Evolutionary conservation across 2,797 vertebrate genomes (phyloP).

Genomic region (Melanitta fusca): DNA sequence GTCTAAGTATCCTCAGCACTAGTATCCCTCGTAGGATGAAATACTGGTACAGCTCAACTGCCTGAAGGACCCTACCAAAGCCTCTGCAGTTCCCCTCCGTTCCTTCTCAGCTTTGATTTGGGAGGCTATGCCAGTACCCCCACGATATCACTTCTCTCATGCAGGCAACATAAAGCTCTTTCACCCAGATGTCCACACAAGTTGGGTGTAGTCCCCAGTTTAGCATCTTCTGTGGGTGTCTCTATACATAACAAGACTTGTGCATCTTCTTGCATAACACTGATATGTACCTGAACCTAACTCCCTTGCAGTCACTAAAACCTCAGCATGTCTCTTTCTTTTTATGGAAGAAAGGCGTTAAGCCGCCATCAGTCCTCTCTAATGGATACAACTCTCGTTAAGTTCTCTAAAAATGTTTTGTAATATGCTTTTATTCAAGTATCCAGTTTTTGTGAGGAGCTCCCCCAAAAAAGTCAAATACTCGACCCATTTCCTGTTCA

Average conservation of each 20-base stretch:
- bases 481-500: not conserved
- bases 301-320: not conserved
- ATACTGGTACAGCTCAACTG: not conserved
- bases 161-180: not conserved
- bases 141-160: not conserved
- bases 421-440: not conserved
- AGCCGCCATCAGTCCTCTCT: not conserved
- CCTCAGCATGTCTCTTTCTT: not conserved
- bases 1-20: not conserved
- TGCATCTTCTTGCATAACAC: no score
- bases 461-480: not conserved
- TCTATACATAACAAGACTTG: accelerated
- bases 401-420: not conserved
- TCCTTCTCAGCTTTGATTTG: not conserved
- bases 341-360: not conserved
- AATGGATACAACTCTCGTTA: not conserved
- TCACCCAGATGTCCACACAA: not conserved
- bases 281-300: not conserved
- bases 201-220: not conserved
- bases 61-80: not conserved
- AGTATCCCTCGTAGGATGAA: not conserved
- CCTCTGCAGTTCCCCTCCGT: not conserved
- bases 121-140: accelerated
- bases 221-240: not conserved
- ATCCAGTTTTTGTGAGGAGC: not conserved